phyloP scores from a whole-genome alignment of 2,797 vertebrate species.

The Tarsius wallacei region DNA sequence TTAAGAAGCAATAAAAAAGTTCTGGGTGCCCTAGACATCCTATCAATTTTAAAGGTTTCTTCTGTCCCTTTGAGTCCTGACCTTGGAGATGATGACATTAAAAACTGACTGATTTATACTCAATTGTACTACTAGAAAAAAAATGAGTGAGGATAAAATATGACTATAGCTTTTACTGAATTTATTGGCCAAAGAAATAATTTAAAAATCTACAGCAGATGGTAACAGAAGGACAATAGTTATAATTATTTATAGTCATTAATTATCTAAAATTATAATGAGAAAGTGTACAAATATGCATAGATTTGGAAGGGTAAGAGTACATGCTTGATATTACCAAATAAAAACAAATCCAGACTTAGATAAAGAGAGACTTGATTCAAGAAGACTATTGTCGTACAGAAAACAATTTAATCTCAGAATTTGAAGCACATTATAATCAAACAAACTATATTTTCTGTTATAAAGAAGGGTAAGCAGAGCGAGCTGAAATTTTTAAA shows the following conservation, averaged over 20 bases:
- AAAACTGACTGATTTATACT: no score
- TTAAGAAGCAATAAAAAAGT: neutral
- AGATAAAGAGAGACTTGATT: neutral
- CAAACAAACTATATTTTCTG: neutral
- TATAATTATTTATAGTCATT: slow-evolving; percentile 7
- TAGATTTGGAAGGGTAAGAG: neutral
- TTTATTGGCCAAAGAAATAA: neutral
- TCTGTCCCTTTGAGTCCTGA: no score
- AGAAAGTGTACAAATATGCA: neutral
- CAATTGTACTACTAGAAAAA: neutral
- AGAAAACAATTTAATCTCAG: neutral
- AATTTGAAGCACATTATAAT: neutral
- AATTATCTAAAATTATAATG: slow-evolving; percentile 3
- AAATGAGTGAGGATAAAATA: neutral
- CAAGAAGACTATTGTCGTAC: neutral
- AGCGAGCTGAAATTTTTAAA: neutral
- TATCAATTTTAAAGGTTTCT: no score
- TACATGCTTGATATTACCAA: neutral
- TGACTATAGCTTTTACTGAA: neutral
- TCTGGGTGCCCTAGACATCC: no score
- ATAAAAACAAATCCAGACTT: neutral
- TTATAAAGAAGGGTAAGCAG: neutral
- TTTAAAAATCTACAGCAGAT: neutral
- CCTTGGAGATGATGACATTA: no score
- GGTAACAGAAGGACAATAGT: neutral